Evolutionary conservation across 2,113 vertebrate genomes (phyloP).

Genomic region (Ceyx cyanopectus): DNA sequence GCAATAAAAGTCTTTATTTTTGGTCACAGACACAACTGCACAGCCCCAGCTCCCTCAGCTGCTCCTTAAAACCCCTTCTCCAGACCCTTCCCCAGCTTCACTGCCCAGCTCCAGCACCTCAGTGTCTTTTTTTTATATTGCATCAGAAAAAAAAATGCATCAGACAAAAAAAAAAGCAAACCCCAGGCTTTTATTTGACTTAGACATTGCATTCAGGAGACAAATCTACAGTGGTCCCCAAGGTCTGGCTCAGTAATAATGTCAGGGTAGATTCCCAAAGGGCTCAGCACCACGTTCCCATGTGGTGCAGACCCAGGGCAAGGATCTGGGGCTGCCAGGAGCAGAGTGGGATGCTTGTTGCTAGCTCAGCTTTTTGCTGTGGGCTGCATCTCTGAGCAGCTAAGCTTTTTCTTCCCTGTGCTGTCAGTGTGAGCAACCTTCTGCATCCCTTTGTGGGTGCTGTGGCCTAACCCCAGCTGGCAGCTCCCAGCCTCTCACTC

Average conservation of each 20-base stretch:
- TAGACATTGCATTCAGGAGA: not conserved
- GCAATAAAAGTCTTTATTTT: not conserved
- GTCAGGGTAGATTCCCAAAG: not conserved
- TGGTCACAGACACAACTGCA: not conserved
- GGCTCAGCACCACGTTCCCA: not conserved
- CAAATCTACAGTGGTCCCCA: not conserved
- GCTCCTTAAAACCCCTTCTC: too few relatives aligned
- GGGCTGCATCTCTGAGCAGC: not conserved
- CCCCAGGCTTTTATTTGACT: not conserved
- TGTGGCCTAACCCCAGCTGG: not conserved
- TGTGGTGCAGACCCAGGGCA: not conserved
- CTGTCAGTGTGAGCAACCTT: not conserved
- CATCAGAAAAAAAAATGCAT: too few relatives aligned
- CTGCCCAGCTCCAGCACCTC: too few relatives aligned
- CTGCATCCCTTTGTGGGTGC: not conserved
- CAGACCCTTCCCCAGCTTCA: too few relatives aligned
- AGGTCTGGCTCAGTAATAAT: not conserved
- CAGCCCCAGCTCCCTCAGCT: too few relatives aligned
- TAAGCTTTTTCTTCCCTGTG: not conserved
- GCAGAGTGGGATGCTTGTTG: not conserved
- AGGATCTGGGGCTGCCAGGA: not conserved
- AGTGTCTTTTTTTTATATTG: too few relatives aligned
- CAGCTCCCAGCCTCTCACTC: not conserved
- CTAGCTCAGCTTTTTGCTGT: not conserved
- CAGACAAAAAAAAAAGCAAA: not conserved